Evolutionary conservation across 2,888 invertebrate genomes (phyloP).

Genomic region (Calliscelio sp.): DNA sequence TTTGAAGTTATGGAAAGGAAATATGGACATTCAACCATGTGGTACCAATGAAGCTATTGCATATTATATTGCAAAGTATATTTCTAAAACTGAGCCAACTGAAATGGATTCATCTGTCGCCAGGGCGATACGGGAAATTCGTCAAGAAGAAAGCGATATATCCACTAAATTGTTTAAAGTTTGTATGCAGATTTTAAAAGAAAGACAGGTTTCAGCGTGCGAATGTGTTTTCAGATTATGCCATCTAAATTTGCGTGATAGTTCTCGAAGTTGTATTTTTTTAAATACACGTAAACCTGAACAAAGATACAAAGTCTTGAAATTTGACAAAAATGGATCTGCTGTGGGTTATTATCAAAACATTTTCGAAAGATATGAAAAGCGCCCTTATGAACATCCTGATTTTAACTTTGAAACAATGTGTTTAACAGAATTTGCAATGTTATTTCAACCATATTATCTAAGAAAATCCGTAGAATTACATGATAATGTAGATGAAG

Average conservation of each 20-base stretch:
- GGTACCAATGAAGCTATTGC: slow-evolving; percentile 36
- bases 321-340: neutral
- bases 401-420: too few species aligned
- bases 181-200: too few species aligned
- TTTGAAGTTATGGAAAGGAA: slow-evolving; percentile 33
- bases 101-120: slow-evolving; percentile 20
- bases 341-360: neutral
- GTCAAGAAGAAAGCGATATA: too few species aligned
- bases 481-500: neutral
- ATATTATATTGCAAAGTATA: slow-evolving; percentile 27
- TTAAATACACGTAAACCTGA: neutral
- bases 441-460: neutral
- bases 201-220: too few species aligned
- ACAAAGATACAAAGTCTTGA: neutral
- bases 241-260: too few species aligned
- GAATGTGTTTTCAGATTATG: too few species aligned
- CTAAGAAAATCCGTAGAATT: too few species aligned
- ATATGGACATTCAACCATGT: slow-evolving; percentile 42
- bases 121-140: too few species aligned
- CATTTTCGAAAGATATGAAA: neutral
- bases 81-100: slow-evolving; percentile 26
- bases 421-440: neutral
- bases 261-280: too few species aligned
- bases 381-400: neutral
- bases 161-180: too few species aligned